Conservation (phyloP, 2,888 invertebrate species). For the Chrysina gloriosa region DNA sequence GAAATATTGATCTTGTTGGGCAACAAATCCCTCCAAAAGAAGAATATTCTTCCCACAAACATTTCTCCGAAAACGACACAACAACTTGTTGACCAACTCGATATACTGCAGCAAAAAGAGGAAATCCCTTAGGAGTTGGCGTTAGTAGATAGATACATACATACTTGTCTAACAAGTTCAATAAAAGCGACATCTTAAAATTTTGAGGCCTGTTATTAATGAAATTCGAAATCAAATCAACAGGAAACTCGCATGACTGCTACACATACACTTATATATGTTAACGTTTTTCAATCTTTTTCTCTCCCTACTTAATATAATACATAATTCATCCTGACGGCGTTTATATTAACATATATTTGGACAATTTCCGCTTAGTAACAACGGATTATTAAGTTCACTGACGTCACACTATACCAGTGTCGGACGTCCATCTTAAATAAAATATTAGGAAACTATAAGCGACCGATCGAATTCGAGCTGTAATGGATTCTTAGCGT, state of each 20-base stretch:
- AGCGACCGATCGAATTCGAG: neutral
- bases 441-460: neutral
- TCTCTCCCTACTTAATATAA: conserved; percentile 1
- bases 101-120: too few species aligned
- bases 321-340: neutral
- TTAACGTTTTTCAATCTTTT: conserved; percentile 7
- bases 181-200: too few species aligned
- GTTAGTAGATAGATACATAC: too few species aligned
- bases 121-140: too few species aligned
- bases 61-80: too few species aligned
- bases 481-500: neutral
- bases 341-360: conserved; percentile 2
- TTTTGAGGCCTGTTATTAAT: neutral
- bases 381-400: conserved; percentile 29
- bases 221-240: neutral
- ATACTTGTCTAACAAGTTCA: too few species aligned
- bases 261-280: too few species aligned
- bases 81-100: too few species aligned
- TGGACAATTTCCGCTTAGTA: conserved; percentile 25
- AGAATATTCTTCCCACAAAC: too few species aligned
- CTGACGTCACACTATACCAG: conserved; percentile 26
- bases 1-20: too few species aligned
- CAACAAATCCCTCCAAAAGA: too few species aligned
- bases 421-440: neutral
- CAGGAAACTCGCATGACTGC: conserved; percentile 35